Evolutionary conservation across 2,888 invertebrate species (phyloP), one percentile per base, ranked within the genome.

Genomic region (Heliconius cydno): DNA sequence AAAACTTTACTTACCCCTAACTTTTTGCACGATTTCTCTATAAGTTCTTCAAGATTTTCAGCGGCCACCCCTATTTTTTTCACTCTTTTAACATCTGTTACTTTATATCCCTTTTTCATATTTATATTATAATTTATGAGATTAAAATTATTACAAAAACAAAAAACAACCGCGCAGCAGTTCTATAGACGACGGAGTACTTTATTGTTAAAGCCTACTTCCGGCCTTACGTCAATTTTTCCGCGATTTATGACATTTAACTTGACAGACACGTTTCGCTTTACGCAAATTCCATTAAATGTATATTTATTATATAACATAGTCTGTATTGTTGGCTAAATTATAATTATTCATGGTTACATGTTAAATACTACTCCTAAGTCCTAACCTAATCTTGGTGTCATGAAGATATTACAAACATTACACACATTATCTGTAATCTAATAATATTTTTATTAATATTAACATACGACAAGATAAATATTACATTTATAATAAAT

Each of bases 21-120:
- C 91, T 97, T 97, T 85, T 92, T 94, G 85, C 96, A 96, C 60
- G 97, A 97, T 94, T 97, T 97, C 84, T 94, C 94, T 84, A 96
- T 96, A 77, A 97, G 90, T 87, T 97, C 97, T 75, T 95, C 92
- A 30, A 97, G 92, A 86, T 94, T 96, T 86, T 95, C 96, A 71
- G 97, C 97, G 30, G 97, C 97, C 68, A 97, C 95, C 25, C 97
- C 97, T 84, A 97, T 96, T 90, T 96, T 96, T 84, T 96, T 96
- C 83, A 96, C 96, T 80, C 97, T 93, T 84, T 95, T 96, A 5
- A 96, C 96, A 88, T 97, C 96, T 1, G 97, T 97, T 66, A 97
- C 96, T 95, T 97, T 97, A 87, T 96, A 97, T 41, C 97, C 97
- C 89, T 95, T 96, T 87, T 96, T 93, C 94, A 95, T 93, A 84